phyloP scores from a whole-genome alignment of 2,888 invertebrate genomes.

The Actias luna region DNA sequence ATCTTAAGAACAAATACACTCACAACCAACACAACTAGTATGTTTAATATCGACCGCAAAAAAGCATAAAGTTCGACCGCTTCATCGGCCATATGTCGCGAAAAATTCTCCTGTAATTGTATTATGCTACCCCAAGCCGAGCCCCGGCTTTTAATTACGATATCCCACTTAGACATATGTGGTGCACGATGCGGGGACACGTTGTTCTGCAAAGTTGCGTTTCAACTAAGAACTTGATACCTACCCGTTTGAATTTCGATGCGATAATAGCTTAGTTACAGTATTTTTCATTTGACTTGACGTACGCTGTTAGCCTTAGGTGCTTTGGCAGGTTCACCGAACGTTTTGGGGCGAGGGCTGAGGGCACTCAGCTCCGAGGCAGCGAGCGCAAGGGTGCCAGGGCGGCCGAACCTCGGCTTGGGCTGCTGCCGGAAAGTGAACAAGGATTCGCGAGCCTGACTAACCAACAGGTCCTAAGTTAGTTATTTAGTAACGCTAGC shows the following conservation, averaged over 20 bases:
- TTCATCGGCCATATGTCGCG: constrained; percentile 75
- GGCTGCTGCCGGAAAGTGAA: too few species aligned
- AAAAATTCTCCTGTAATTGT: constrained; percentile 79
- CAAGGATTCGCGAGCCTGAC: too few species aligned
- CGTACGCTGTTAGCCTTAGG: too few species aligned
- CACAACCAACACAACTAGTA: constrained; percentile 3
- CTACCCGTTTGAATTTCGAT: background rate
- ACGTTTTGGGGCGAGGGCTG: too few species aligned
- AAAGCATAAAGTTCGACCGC: constrained; percentile 23
- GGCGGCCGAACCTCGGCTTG: too few species aligned
- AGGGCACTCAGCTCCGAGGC: too few species aligned
- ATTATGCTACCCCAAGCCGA: constrained; percentile 74
- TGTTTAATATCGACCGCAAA: constrained; percentile 9
- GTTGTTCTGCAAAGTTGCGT: background rate
- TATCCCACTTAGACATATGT: constrained; percentile 78
- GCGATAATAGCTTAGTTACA: background rate
- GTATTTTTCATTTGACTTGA: too few species aligned
- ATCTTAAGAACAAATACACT: too few species aligned
- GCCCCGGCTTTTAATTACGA: constrained; percentile 73
- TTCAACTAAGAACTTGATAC: background rate
- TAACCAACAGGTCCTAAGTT: too few species aligned
- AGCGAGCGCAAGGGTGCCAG: too few species aligned
- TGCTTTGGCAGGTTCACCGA: too few species aligned
- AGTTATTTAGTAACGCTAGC: too few species aligned
- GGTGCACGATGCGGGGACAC: constrained; percentile 40